Evolutionary conservation across 1,140 invertebrate genomes (phyloP).

Genomic region (Ceratina japonica): DNA sequence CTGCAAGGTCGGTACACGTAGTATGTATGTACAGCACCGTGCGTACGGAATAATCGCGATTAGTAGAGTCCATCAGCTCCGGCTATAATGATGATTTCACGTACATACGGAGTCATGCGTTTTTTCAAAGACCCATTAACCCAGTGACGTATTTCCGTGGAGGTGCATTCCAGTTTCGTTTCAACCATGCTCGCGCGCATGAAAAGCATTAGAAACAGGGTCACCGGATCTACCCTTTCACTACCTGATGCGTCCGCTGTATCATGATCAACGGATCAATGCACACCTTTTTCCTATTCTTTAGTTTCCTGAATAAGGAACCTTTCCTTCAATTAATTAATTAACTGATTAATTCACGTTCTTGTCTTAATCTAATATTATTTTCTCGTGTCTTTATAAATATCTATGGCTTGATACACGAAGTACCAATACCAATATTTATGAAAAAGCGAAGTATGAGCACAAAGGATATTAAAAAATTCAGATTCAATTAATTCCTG

Average conservation of each 20-base stretch:
- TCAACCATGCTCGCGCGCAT: conserved; percentile 5
- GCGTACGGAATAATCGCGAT: conserved; percentile 28
- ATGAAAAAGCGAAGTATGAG: no score
- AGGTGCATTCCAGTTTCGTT: conserved; percentile 20
- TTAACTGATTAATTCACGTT: no score
- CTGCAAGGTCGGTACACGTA: background rate
- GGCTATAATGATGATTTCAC: conserved; percentile 7
- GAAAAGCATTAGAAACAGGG: conserved; percentile 26
- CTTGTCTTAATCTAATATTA: no score
- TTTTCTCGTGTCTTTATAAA: no score
- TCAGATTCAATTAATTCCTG: no score
- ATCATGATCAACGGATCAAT: conserved; percentile 16
- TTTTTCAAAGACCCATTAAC: conserved; percentile 24
- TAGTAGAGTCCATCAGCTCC: background rate
- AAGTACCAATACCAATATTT: no score
- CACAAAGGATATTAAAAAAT: no score
- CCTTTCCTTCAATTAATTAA: background rate
- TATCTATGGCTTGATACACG: no score
- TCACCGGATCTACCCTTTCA: conserved; percentile 38
- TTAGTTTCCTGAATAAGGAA: background rate
- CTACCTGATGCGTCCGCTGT: conserved; percentile 4
- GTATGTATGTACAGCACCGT: no score
- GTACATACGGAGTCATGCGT: background rate
- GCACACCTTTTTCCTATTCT: background rate
- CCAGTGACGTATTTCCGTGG: conserved; percentile 18